Evolutionary conservation across 2,113 vertebrate species (phyloP), one percentile per base, ranked within the genome.

Genomic region (Paratilapia polleni): DNA sequence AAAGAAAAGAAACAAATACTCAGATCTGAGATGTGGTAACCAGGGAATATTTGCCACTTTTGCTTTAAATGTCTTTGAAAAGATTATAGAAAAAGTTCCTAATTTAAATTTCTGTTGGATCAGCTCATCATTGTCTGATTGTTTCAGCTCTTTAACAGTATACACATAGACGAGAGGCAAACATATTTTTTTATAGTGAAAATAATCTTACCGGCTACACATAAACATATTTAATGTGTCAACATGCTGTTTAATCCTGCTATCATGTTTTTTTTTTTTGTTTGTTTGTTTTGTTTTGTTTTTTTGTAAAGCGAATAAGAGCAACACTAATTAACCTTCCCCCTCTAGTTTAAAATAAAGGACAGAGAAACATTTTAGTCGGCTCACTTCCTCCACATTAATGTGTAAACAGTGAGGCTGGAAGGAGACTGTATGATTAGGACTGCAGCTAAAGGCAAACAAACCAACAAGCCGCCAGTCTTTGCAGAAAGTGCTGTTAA

Each of bases 401-500:
- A 60, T 43, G 64, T 74, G 41, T 41, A 59, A 91, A 77, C 66
- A 36, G 26, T 38, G 0, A 31, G 17, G 8, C 68, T 78, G 38
- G 75, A 81, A 36, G 47, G 15, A 63, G 4, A 3, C 60, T 43
- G 82, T 66, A 1, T 56, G 38, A 87, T 78, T 84, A 62, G 22
- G 28, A 10, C n/a, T 0, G 41, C 68, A 57, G 82, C 88, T 84
- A 43, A 85, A 90, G 79, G 79, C 81, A 89, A 87, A 76, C 78
- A 73, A 54, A 56, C 54, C 26, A 68, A 73, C 60, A 68, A 80
- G 60, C 73, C 1, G 14, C 36, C 52, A 52, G 78, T 34, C 36
- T 58, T 62, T 19, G 3, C 57, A 79, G 56, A 59, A 83, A 77
- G 34, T 38, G 2, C 47, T 9, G 31, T 78, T 88, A 80, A 56